A percentile compares a stretch with the other conserved stretches of the same genome.
These are phyloP conservation scores for Lathamus discolor DNA, from an alignment of 2,113 vertebrate genomes.

Conservation along the genomic window DNA sequence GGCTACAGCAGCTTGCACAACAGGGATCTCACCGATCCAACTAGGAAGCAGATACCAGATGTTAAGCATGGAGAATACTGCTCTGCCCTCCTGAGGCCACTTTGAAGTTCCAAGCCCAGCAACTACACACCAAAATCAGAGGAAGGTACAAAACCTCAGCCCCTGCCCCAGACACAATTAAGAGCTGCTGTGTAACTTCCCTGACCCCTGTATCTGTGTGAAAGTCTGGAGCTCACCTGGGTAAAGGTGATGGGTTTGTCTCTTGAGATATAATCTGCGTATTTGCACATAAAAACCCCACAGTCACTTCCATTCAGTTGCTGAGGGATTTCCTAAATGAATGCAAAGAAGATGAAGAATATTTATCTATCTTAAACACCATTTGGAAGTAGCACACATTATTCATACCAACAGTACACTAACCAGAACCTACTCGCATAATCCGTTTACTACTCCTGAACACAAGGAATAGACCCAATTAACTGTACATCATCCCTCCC, in stretches of 20 bases:
- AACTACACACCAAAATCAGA: background rate
- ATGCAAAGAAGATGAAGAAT: background rate
- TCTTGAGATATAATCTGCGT: constrained; percentile 86
- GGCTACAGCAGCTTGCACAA: background rate
- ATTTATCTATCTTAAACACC: background rate
- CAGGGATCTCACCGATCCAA: background rate
- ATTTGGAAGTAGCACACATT: rapidly evolving
- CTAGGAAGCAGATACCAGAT: background rate
- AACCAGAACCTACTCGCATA: background rate
- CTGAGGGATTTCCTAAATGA: constrained; percentile 89
- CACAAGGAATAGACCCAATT: background rate
- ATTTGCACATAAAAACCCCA: constrained; percentile 94
- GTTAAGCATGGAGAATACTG: background rate
- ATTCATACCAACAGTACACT: background rate
- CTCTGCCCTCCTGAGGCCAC: background rate
- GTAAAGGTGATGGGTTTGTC: constrained; percentile 85
- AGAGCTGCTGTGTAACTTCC: background rate
- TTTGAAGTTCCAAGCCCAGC: background rate
- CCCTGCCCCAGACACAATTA: background rate
- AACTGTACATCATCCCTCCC: background rate
- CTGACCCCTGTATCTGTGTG: rapidly evolving
- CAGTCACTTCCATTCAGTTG: constrained; percentile 91
- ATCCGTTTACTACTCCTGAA: background rate
- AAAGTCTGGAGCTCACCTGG: constrained; percentile 76
- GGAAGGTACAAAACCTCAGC: background rate